Evolutionary conservation across 1,140 invertebrate genomes (phyloP), one percentile per base, ranked within the genome.

Genomic region (Bradynema listronoti): DNA sequence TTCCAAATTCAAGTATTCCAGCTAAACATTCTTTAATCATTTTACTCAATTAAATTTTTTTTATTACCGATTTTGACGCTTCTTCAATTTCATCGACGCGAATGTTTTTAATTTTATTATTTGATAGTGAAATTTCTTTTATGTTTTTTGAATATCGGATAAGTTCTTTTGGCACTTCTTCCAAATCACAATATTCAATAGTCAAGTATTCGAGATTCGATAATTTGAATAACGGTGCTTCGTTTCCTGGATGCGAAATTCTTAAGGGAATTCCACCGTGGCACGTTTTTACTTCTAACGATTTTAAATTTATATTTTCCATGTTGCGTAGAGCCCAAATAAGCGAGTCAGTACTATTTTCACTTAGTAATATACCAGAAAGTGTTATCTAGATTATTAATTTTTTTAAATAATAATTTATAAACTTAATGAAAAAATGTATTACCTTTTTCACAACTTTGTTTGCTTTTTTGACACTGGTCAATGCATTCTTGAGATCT

Each of bases 1-100:
- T 2, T 56, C 50, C 22, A 71, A 34, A 36, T 71, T 56, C 16
- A 71, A 36, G 32, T 68, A 56, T 46, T 71, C 62, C 16, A 71
- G 30, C 72, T 75, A 30, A 30, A 74, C 11, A 16, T 36, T 55
- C 16, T 11, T 24, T 30, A 0, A 16, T 16, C 33, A 2, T 6
- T 45, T 41, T 45, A 43, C 24, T 55, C 19, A 14, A 16, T 25
- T 5, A 34, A n/a, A n/a, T 14, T n/a, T 3, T n/a, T 9, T 3
- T 45, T 45, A 25, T 2, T n/a, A n/a, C n/a, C n/a, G n/a, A n/a
- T n/a, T n/a, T n/a, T n/a, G n/a, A n/a, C n/a, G n/a, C n/a, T n/a
- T n/a, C n/a, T n/a, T n/a, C n/a, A n/a, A n/a, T n/a, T n/a, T n/a
- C n/a, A n/a, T n/a, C n/a, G n/a, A n/a, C n/a, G n/a, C n/a, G n/a